phyloP scores from a whole-genome alignment of 2,888 invertebrate genomes.

The Leucophenga montana region DNA sequence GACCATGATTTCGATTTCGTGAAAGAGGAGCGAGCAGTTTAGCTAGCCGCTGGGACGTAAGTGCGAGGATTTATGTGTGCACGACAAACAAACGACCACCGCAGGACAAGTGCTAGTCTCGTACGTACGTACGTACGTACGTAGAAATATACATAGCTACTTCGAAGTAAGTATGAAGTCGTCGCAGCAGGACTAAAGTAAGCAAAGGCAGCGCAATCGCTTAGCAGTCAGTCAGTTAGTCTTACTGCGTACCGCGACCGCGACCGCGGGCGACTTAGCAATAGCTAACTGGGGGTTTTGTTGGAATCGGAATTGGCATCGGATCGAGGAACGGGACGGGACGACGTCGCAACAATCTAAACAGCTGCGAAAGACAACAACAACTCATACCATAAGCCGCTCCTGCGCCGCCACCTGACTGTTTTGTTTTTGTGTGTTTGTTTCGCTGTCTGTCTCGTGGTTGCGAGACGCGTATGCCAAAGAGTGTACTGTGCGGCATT shows the following conservation, averaged over 20 bases:
- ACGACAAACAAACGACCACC: slow-evolving; percentile 70
- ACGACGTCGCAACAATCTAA: slow-evolving; percentile 52
- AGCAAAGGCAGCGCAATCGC: neutral
- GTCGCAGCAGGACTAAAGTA: slow-evolving; percentile 36
- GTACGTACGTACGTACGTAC: no score
- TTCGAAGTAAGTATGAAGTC: slow-evolving; percentile 58
- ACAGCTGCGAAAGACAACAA: slow-evolving; percentile 57
- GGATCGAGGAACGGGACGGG: neutral
- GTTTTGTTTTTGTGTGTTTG: neutral
- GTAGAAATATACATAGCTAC: no score
- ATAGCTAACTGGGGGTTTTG: no score
- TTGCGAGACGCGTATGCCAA: no score
- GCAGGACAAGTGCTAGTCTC: slow-evolving; percentile 64
- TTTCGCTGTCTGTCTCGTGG: no score
- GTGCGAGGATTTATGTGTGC: slow-evolving; percentile 69
- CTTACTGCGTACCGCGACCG: neutral
- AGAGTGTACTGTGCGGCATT: no score
- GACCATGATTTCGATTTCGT: neutral
- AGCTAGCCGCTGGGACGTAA: slow-evolving; percentile 64
- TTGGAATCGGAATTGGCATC: neutral
- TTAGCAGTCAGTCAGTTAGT: neutral
- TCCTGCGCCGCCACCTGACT: slow-evolving; percentile 19
- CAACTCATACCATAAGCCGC: slow-evolving; percentile 26
- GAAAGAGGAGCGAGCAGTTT: neutral
- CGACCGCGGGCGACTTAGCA: neutral